A percentile compares a stretch with the other conserved stretches of the same genome.
Evolutionary conservation across 1,140 invertebrate genomes (phyloP).

Genomic region (Colletes latitarsis): DNA sequence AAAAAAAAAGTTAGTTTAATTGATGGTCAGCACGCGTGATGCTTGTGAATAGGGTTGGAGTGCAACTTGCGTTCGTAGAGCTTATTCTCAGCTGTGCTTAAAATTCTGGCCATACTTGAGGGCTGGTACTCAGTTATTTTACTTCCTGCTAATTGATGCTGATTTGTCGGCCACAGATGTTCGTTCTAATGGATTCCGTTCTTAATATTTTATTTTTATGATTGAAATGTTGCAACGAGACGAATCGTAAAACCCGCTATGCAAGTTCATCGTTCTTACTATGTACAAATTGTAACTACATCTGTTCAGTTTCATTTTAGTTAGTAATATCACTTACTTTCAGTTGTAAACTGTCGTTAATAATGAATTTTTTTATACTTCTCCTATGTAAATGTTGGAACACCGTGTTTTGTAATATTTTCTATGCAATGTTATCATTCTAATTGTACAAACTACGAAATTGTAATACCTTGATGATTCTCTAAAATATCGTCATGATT

Average conservation of each 20-base stretch:
- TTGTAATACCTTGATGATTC: neutral
- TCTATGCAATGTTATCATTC: constrained; percentile 1
- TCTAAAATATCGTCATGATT: neutral
- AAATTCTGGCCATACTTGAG: no score
- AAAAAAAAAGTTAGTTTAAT: neutral
- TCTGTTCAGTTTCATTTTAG: neutral
- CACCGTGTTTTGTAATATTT: constrained; percentile 11
- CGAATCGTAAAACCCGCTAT: neutral
- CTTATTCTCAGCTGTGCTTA: neutral
- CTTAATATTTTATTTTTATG: constrained; percentile 4
- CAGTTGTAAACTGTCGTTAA: constrained; percentile 3
- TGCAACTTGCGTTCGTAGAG: neutral
- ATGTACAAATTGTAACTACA: constrained; percentile 37
- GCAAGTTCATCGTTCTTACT: neutral
- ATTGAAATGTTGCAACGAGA: constrained; percentile 11
- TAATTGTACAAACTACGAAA: constrained; percentile 29
- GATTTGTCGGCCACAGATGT: no score
- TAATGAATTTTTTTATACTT: neutral
- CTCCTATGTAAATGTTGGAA: constrained; percentile 5
- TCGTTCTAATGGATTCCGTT: neutral
- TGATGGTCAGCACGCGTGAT: neutral
- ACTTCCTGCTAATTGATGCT: no score
- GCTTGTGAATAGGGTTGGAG: neutral
- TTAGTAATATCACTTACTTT: neutral
- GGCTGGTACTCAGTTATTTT: neutral